phyloP scores from a whole-genome alignment of 1,140 invertebrate species.

The Sarcophaga bullata region DNA sequence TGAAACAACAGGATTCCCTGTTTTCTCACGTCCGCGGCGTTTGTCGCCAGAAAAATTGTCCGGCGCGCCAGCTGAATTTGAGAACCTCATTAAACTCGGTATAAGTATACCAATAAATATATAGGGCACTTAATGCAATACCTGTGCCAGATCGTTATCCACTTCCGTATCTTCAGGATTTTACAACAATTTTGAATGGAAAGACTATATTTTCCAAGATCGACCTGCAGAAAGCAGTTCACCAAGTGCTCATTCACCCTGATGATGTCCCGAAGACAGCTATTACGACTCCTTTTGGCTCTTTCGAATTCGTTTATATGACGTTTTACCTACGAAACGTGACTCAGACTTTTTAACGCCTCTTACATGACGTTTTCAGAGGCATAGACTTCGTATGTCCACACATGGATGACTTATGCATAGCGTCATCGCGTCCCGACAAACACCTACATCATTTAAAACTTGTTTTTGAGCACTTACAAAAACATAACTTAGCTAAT shows the following conservation, averaged over 20 bases:
- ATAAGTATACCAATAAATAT: constrained; percentile 57
- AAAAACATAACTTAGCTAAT: constrained; percentile 49
- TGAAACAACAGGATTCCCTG: constrained; percentile 54
- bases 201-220: constrained; percentile 54
- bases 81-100: constrained; percentile 51
- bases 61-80: constrained; percentile 49
- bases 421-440: constrained; percentile 56
- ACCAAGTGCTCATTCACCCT: too few species aligned
- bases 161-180: constrained; percentile 20
- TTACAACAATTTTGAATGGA: not conserved
- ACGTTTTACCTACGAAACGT: constrained; percentile 62
- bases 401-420: constrained; percentile 68
- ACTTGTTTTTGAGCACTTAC: constrained; percentile 47
- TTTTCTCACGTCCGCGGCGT: constrained; percentile 55
- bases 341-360: constrained; percentile 67
- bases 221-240: too few species aligned
- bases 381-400: constrained; percentile 58
- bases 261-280: constrained; percentile 62
- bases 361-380: constrained; percentile 65
- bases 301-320: constrained; percentile 64
- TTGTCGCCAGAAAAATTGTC: constrained; percentile 55
- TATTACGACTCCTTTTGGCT: constrained; percentile 60
- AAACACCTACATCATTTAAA: constrained; percentile 55
- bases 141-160: constrained; percentile 57
- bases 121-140: too few species aligned